These are phyloP conservation scores for Ganaspis brasiliensis DNA, from an alignment of 2,888 invertebrate genomes.

Conservation along the genomic window DNA sequence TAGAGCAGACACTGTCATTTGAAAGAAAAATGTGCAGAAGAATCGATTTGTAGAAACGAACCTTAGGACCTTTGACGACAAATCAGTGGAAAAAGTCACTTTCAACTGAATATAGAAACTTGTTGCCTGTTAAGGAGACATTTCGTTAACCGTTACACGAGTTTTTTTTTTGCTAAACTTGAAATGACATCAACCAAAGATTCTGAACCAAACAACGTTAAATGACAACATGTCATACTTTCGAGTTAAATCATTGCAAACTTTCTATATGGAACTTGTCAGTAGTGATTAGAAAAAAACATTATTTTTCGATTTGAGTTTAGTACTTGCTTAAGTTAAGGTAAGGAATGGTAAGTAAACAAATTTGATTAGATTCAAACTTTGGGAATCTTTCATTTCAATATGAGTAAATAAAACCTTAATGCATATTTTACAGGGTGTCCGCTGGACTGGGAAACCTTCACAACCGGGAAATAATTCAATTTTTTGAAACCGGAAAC, in stretches of 20 bases:
- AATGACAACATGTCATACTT: conserved; percentile 21
- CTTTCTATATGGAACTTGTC: conserved; percentile 21
- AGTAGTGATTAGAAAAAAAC: neutral
- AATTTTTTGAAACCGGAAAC: no score
- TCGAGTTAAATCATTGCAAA: neutral
- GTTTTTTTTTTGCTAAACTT: conserved; percentile 27
- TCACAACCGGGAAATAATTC: no score
- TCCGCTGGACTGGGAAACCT: no score
- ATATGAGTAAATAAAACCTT: no score
- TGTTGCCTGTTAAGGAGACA: conserved; percentile 29
- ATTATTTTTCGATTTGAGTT: neutral
- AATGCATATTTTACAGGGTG: no score
- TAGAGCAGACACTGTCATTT: neutral
- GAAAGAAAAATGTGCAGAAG: conserved; percentile 31
- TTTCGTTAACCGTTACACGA: conserved; percentile 40
- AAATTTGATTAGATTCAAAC: no score
- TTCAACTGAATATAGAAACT: conserved; percentile 25
- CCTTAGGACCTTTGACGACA: conserved; percentile 36
- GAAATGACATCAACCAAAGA: conserved; percentile 31
- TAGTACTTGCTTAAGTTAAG: no score
- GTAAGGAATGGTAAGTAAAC: no score
- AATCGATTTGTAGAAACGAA: conserved; percentile 24
- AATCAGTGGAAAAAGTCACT: conserved; percentile 32
- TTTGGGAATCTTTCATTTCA: no score
- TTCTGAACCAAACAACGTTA: conserved; percentile 20